Conservation (phyloP, 2,888 invertebrate genomes). For the Aphodius granarius region DNA sequence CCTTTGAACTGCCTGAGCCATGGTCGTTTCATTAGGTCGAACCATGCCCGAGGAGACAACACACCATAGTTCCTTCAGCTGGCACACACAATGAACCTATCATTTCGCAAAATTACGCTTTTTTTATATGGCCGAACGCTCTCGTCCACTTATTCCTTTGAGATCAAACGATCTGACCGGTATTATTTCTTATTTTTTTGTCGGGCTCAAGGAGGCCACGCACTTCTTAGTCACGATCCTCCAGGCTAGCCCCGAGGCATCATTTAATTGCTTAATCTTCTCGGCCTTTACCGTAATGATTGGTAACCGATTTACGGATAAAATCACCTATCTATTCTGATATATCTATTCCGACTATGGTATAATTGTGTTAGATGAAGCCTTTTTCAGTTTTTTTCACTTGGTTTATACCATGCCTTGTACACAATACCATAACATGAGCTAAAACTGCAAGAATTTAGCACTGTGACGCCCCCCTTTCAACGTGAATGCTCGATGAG, state of each 20-base stretch:
- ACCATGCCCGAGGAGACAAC: not conserved
- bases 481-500: too few relatives aligned
- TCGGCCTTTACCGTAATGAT: not conserved
- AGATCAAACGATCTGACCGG: not conserved
- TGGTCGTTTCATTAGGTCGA: not conserved
- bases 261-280: not conserved
- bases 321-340: not conserved
- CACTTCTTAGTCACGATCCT: not conserved
- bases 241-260: not conserved
- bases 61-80: not conserved
- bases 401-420: too few relatives aligned
- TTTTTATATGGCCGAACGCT: not conserved
- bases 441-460: too few relatives aligned
- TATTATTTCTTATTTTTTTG: not conserved
- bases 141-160: not conserved
- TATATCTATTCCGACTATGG: too few relatives aligned
- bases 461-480: too few relatives aligned
- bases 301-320: not conserved
- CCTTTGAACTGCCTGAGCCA: not conserved
- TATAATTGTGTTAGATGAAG: too few relatives aligned
- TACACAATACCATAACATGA: too few relatives aligned
- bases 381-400: too few relatives aligned
- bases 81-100: not conserved
- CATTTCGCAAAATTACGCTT: not conserved
- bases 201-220: not conserved